Base-by-base conservation (phyloP, 92 coral and sea anemone genomes). In the Palythoa heliodiscus region DNA sequence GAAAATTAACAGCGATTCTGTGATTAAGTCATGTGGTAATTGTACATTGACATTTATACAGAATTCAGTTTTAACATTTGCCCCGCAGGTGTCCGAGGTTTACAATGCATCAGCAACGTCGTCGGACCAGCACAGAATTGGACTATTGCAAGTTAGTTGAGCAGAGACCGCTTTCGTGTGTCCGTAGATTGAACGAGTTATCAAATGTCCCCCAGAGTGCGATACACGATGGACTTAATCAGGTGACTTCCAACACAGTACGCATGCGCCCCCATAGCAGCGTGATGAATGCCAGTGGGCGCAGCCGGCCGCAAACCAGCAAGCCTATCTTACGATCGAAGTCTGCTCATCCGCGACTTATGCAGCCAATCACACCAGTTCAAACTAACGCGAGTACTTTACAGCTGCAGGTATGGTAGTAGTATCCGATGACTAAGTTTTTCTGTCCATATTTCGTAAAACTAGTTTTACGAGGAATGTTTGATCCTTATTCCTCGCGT, bases 271-370 rank as follows among this genome's bases (percentile, higher is more conserved):
- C 98, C 37, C 95, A 87, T 37, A 93, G 95, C 82, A 78, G 92
- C 48, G 69, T 82, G 53, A 86, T 84, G 25, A 88, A 58, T 60
- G 35, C 43, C 64, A 60, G 77, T 12, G 71, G 88, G 40, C 67
- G 43, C 11, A 75, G 87, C 61, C 87, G 80, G 64, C 89, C 94
- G 75, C 87, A 90, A 57, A 89, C 93, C 2, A 90, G 92, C 73
- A 89, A 92, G 77, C 88, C 77, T 37, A 94, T 89, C 38, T 58
- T 89, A 58, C 93, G 99, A 25, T 94, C 99, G 20, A 97, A 97
- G 88, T 97, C 99, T 73, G 99, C 99, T 8, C 93, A 93, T 52
- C 93, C 98, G 20, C 88, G 99, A 40, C 93, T 97, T 53, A 79
- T 90, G 25, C 91, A 92, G 12, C 76, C 95, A 19, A 38, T 25